phyloP scores from a whole-genome alignment of 2,888 invertebrate genomes.

The Melanostoma mellinum region DNA sequence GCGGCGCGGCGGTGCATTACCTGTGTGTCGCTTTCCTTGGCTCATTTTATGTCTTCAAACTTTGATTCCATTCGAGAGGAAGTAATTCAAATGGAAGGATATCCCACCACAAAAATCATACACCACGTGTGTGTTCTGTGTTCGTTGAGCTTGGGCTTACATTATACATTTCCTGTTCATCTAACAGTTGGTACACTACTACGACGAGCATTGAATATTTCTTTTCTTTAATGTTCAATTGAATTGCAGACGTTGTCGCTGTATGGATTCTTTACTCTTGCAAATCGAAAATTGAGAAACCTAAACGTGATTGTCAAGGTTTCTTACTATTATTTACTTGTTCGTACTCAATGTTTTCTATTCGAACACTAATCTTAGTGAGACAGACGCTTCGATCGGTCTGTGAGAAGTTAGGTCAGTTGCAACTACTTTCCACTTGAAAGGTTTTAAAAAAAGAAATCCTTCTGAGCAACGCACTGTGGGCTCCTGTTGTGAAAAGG shows the following conservation, averaged over 20 bases:
- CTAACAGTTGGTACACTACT: slow-evolving; percentile 3
- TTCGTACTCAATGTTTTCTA: background rate
- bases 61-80: slow-evolving; percentile 62
- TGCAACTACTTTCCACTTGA: too few species aligned
- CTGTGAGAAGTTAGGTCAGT: too few species aligned
- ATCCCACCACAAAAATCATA: slow-evolving; percentile 59
- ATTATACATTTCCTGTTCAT: slow-evolving; percentile 54
- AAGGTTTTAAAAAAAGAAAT: too few species aligned
- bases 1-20: background rate
- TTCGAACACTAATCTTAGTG: too few species aligned
- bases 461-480: too few species aligned
- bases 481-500: too few species aligned
- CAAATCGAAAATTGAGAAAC: slow-evolving; percentile 40
- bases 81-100: slow-evolving; percentile 65
- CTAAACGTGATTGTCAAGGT: slow-evolving; percentile 56
- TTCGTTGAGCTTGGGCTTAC: background rate
- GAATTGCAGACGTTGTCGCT: slow-evolving; percentile 70
- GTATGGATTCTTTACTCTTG: slow-evolving; percentile 19
- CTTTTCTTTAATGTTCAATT: slow-evolving; percentile 61
- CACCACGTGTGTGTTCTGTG: slow-evolving; percentile 22
- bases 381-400: too few species aligned
- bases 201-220: slow-evolving; percentile 19
- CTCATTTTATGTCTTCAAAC: slow-evolving; percentile 39
- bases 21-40: background rate
- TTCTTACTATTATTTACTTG: slow-evolving; percentile 34